A percentile compares a stretch with the other conserved stretches of the same genome.
Evolutionary conservation across 1,140 invertebrate species (phyloP).

Genomic region (Lethocerus indicus): DNA sequence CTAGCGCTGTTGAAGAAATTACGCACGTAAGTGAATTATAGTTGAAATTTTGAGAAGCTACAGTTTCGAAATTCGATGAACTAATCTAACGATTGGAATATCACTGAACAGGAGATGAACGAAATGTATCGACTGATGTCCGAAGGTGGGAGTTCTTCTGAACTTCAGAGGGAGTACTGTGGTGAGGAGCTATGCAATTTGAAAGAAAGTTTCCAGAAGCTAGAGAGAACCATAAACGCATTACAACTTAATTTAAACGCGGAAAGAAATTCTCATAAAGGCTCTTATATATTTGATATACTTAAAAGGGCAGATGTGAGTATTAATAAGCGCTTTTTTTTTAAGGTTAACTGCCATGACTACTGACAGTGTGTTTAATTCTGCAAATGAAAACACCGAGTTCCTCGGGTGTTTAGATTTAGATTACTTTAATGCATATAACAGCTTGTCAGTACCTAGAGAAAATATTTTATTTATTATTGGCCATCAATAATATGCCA

Average conservation of each 20-base stretch:
- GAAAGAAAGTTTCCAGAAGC: slow-evolving; percentile 58
- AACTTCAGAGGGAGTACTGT: slow-evolving; percentile 55
- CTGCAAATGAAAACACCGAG: too few relatives aligned
- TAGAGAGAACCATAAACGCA: slow-evolving; percentile 63
- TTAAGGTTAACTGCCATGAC: too few relatives aligned
- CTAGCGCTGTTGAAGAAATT: slow-evolving; percentile 69
- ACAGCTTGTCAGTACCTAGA: too few relatives aligned
- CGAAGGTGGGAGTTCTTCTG: slow-evolving; percentile 9
- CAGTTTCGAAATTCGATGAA: too few relatives aligned
- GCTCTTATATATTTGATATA: slow-evolving; percentile 30
- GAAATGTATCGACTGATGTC: slow-evolving; percentile 3
- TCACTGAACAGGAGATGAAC: slow-evolving; percentile 6
- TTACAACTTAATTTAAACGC: neutral
- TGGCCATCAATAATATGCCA: too few relatives aligned
- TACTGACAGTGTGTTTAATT: too few relatives aligned
- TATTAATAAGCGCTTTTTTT: too few relatives aligned
- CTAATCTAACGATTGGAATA: neutral
- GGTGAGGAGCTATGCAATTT: slow-evolving; percentile 57
- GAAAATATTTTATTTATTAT: too few relatives aligned
- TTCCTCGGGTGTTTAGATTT: too few relatives aligned
- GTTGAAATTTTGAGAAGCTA: too few relatives aligned
- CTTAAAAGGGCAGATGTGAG: slow-evolving; percentile 44
- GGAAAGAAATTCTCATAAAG: neutral
- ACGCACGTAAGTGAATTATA: slow-evolving; percentile 39
- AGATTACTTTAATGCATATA: too few relatives aligned